Evolutionary conservation across 2,888 invertebrate genomes (phyloP), one percentile per base, ranked within the genome.

Genomic region (Tenthredo distinguenda): DNA sequence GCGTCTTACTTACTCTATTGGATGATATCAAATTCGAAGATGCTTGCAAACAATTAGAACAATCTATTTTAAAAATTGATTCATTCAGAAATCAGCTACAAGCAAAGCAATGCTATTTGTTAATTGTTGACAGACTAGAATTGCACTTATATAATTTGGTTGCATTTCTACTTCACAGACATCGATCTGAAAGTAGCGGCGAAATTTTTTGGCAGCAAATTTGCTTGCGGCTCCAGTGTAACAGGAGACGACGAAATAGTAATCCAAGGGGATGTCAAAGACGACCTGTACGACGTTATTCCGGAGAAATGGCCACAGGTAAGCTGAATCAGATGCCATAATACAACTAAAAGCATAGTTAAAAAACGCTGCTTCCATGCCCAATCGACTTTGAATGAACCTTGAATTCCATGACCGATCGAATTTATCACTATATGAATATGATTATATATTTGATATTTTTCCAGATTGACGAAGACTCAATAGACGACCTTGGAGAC

Each of bases 161-260:
- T 83, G 71, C 15, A 65, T 86, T 87, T 86, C 87, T 86, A 86
- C 93, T 94, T 89, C 91, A 55, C 94, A 98, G 99, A 98, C 94
- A 99, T 99, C 94, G 99, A 99, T 94, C 94, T 99, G 86, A 99
- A 99, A 94, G 98, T 98, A 87, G 99, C 99, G 84, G 98, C 99
- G 47, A 99, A 99, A 94, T 98, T 98, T 93, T 99, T 99, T 94
- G 98, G 99, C 65, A 98, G 98, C 85, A 98, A 97, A 94, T 99
- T 99, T 95, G 99, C 99, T 6, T 99, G 99, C 94, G 99, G 99
- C n/a, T 98, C 99, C 9, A 99, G 99, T 12, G 99, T 99, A 0
- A 99, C 99, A 47, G 99, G 99, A 7, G 98, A 99, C 89, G 99
- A 99, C 95, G 99, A 99, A 94, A 99, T 99, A 92, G 99, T 99